Evolutionary conservation across 1,140 invertebrate species (phyloP), one percentile per base, ranked within the genome.

Genomic region (Aphis gossypii): DNA sequence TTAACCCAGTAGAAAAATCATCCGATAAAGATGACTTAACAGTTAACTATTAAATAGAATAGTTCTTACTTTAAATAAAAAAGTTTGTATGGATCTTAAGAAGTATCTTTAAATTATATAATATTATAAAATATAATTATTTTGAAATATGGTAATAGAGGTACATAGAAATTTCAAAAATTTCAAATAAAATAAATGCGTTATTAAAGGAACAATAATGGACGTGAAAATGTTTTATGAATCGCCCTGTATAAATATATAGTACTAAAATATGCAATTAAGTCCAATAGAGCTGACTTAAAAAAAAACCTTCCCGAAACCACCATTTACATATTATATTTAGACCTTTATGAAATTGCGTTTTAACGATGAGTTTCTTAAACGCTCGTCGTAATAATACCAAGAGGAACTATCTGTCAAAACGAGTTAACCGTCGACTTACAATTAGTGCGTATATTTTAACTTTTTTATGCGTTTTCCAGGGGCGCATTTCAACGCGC

Each of bases 301-400:
- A 89, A 82, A 56, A 89, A 56, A 89, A 56, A 76, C 88, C 8
- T 76, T n/a, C n/a, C 21, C 9, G 21, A 89, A 89, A 56, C 54
- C 38, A 11, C 51, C 9, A 89, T 89, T 89, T 89, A 38, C 87
- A 54, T 89, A 54, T 56, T 68, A 68, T 68, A 68, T n/a, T 89
- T 54, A 41, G 56, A 41, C 88, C 51, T 54, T 56, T 76, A 76
- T 54, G 48, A 25, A 54, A 89, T 21, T 35, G 35, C 87, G 23
- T 89, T 89, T 56, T 89, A 56, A 89, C 20, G 14, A 68, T 14
- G 87, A 56, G 51, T 89, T 89, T 51, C 48, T 89, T 89, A 89
- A 89, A 56, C n/a, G 35, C 2, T 4, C 35, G 48, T 23, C 30
- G 30, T 68, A 68, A 76, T 76, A 76, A 76, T n/a, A 48, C 30